phyloP scores from a whole-genome alignment of 2,113 vertebrate species.

The Eulacestoma nigropectus region DNA sequence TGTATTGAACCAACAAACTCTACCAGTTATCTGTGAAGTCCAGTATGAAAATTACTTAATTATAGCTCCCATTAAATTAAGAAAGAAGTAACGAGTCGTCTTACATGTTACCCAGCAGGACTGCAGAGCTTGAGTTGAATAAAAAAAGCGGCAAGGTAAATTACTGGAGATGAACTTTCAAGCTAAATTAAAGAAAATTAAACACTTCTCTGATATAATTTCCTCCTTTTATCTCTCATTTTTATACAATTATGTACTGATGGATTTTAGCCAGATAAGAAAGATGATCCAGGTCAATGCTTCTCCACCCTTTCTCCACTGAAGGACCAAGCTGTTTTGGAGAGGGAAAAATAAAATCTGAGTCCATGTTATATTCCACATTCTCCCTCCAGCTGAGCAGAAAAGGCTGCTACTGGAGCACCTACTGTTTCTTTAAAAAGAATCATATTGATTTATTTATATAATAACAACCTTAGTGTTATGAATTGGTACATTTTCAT shows the following conservation, averaged over 20 bases:
- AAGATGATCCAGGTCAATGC: background rate
- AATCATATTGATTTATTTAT: background rate
- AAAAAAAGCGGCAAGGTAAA: background rate
- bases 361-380: background rate
- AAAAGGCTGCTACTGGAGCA: background rate
- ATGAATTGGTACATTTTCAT: background rate
- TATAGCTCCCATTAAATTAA: background rate
- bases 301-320: background rate
- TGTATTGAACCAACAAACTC: background rate
- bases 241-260: background rate
- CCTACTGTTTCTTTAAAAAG: background rate
- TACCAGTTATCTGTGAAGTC: background rate
- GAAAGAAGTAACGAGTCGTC: background rate
- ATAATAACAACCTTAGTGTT: background rate
- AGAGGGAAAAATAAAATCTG: background rate
- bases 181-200: background rate
- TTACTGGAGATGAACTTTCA: background rate
- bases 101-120: background rate
- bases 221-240: background rate
- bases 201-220: background rate
- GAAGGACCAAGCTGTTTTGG: background rate
- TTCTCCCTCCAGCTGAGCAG: background rate
- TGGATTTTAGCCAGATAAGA: background rate
- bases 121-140: fast-evolving
- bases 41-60: background rate